Base-by-base conservation (phyloP, 2,888 invertebrate species). In the Mamestra brassicae region DNA sequence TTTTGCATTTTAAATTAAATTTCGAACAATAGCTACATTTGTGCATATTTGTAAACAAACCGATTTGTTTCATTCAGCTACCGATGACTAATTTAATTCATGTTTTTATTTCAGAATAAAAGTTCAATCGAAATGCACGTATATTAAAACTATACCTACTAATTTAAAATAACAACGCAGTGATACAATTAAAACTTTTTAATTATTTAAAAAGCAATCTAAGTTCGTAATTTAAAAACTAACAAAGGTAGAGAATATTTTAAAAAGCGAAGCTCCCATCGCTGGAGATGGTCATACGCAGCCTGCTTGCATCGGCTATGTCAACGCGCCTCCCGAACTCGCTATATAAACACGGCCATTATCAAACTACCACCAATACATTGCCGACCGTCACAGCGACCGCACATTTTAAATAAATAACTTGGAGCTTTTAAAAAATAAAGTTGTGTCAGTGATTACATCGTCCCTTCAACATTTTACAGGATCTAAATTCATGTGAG, bases 401-500 rank as follows among this genome's bases (percentile, higher is more conserved):
- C 94, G 92, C 94, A 95, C 93, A 93, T 91, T 85, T 86, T 87
- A 87, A 90, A 86, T 80, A 85, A 83, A 88, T 88, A 87, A 89
- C 88, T 90, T 90, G 88, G 85, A 91, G 89, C 88, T 92, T 92
- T 90, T 91, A 86, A 85, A 85, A 85, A 78, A 89, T 80, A 85
- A 85, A 88, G 73, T 90, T 89, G 95, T 96, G 96, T 91, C 89
- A 93, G 96, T 96, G 95, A 87, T 93, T 91, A 78, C 85, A 87
- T 89, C 84, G 86, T 89, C 89, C 87, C 75, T 80, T 64, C 82
- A 77, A 71, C 83, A 84, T 85, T 84, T 90, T 89, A 91, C 90
- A 93, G 95, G 95, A 95, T 91, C 92, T 91, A 86, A 90, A 87
- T 90, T 90, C 93, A 96, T 92, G 96, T 96, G 84, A 95, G 96